Conservation (phyloP, 2,113 vertebrate species). For the Melanostigma gelatinosum region DNA sequence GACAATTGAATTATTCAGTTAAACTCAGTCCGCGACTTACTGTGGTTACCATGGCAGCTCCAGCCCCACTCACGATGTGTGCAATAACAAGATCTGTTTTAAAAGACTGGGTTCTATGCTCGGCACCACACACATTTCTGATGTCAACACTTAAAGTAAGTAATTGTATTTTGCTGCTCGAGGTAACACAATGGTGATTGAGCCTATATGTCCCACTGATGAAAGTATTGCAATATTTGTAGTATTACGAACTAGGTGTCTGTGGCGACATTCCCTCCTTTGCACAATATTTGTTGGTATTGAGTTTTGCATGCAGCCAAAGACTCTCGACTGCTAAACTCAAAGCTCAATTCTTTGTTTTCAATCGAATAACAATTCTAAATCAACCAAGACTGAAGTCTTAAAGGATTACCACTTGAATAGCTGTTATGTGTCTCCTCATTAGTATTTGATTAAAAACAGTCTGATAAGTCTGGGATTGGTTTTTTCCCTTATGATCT, state of each 20-base stretch:
- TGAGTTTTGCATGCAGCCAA: not conserved
- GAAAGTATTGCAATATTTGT: not conserved
- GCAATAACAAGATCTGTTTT: not conserved
- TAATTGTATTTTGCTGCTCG: not conserved
- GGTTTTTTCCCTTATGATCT: not conserved
- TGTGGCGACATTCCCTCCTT: no score
- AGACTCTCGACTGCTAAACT: not conserved
- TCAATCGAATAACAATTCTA: no score
- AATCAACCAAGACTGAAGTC: not conserved
- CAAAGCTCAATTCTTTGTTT: no score
- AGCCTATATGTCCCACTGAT: not conserved
- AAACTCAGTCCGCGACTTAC: conserved; percentile 9
- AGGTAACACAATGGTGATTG: not conserved
- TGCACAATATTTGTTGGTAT: not conserved
- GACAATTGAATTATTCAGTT: conserved; percentile 47
- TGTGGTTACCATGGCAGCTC: conserved; percentile 35
- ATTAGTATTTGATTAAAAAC: conserved; percentile 6
- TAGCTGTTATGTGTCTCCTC: not conserved
- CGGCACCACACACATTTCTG: not conserved
- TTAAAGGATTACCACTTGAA: not conserved
- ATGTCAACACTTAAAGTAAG: not conserved
- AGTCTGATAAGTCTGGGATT: conserved; percentile 7
- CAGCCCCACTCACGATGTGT: not conserved
- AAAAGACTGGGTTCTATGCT: not conserved
- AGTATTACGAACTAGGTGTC: not conserved